Evolutionary conservation across 1,140 invertebrate species (phyloP), one percentile per base, ranked within the genome.

Genomic region (Drosophila mojavensis): DNA sequence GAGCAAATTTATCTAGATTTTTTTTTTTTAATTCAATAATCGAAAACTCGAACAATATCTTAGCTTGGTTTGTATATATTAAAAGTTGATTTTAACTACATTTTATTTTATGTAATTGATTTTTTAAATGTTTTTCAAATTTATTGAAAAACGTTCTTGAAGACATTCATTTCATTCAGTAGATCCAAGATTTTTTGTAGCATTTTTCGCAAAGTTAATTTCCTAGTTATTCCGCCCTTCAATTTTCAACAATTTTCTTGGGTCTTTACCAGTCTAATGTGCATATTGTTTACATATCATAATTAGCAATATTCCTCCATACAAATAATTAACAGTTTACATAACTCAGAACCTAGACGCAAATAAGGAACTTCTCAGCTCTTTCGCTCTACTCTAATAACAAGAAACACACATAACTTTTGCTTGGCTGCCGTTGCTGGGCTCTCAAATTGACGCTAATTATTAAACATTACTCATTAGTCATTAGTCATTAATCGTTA

Each of bases 241-340:
- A 56, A 24, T 24, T 56, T 56, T 10, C 33, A 5, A 28, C 30
- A 33, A 30, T 33, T 33, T 33, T 7, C 30, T 7, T 2, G 20
- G 11, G 17, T n/a, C 11, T 26, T 26, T 26, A 47, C 43, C 58
- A 60, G 43, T 60, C 58, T 17, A 60, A 24, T 48, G 41, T 56
- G 33, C 71, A 50, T 69, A 50, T 69, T 64, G 65, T 15, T 47
- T 6, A 47, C 24, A 71, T 79, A 80, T 64, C 30, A 79, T 62
- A 41, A 39, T 74, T 17, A 7, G 43, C 10, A 20, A 47, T 68
- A 43, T 24, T 39, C 67, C 63, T 58, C 33, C 62, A 50, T 77
- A 61, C 71, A 65, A 82, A 69, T 85, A 82, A 78, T 79, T 72
- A 76, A 82, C 76, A 81, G 61, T 71, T 80, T 70, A 67, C 56